Evolutionary conservation across 2,113 vertebrate genomes (phyloP).

Genomic region (Oenanthe oenanthe): DNA sequence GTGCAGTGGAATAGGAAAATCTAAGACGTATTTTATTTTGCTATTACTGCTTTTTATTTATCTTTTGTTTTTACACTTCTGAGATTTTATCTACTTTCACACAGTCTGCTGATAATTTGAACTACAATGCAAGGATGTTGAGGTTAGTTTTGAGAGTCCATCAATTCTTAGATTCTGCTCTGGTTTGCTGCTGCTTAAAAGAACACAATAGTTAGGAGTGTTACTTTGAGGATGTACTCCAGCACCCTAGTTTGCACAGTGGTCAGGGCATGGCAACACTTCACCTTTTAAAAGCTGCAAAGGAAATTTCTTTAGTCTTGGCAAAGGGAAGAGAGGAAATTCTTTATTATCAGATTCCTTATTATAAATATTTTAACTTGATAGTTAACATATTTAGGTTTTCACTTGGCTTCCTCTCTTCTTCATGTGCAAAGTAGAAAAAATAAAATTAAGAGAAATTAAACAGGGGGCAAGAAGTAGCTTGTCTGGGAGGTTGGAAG

Average conservation of each 20-base stretch:
- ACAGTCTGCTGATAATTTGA: background rate
- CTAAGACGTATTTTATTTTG: background rate
- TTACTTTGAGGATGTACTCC: background rate
- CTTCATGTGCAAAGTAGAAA: background rate
- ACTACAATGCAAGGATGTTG: background rate
- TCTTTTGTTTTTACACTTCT: background rate
- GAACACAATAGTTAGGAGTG: background rate
- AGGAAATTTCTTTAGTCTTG: background rate
- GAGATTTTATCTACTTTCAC: background rate
- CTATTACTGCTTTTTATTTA: background rate
- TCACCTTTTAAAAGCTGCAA: background rate
- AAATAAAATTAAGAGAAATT: background rate
- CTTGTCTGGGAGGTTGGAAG: background rate
- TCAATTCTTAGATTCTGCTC: background rate
- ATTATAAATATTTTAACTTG: background rate
- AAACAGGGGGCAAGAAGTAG: background rate
- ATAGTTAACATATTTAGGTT: background rate
- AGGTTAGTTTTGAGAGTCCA: background rate
- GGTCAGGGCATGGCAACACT: background rate
- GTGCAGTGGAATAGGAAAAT: background rate
- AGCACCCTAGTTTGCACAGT: background rate
- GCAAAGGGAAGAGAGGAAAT: background rate
- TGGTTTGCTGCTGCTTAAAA: background rate
- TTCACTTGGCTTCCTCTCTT: background rate
- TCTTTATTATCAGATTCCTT: background rate